Evolutionary conservation across 35 echinoderm and acorn worm species (phyloP).

Genomic region (Strongylocentrotus purpuratus): DNA sequence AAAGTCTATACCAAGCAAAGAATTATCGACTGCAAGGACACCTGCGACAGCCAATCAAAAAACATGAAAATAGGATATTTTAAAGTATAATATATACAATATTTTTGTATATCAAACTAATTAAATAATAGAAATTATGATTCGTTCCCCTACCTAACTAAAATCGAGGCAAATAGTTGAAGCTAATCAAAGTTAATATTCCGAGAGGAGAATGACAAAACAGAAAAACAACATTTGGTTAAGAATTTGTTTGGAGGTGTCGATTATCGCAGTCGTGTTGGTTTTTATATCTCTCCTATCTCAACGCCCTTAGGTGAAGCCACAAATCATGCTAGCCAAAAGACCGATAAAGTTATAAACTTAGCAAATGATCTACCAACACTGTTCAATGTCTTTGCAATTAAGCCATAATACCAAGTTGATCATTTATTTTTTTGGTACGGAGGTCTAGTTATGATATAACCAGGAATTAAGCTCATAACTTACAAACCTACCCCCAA

Average conservation of each 20-base stretch:
- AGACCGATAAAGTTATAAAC: constrained; percentile 89
- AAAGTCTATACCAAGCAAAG: background rate
- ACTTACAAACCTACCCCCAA: constrained; percentile 71
- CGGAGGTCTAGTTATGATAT: constrained; percentile 79
- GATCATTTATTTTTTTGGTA: constrained; percentile 80
- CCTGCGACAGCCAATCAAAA: background rate
- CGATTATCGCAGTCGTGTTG: constrained; percentile 16
- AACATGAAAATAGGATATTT: background rate
- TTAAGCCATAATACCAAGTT: constrained; percentile 88
- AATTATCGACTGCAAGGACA: background rate
- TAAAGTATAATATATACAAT: no score
- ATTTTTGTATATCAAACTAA: no score
- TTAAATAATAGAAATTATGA: no score
- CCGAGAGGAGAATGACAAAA: background rate
- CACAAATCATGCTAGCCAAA: constrained; percentile 32
- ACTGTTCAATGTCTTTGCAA: constrained; percentile 63
- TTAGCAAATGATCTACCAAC: constrained; percentile 78
- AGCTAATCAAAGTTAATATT: background rate
- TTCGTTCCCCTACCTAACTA: no score
- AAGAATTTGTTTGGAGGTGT: constrained; percentile 23
- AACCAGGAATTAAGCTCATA: constrained; percentile 59
- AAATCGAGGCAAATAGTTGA: background rate
- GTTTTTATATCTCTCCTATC: constrained; percentile 54
- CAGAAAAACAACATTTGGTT: constrained; percentile 18
- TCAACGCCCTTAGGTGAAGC: constrained; percentile 48